Conservation (phyloP, 1,140 invertebrate genomes). For the Drosophila dunni region DNA sequence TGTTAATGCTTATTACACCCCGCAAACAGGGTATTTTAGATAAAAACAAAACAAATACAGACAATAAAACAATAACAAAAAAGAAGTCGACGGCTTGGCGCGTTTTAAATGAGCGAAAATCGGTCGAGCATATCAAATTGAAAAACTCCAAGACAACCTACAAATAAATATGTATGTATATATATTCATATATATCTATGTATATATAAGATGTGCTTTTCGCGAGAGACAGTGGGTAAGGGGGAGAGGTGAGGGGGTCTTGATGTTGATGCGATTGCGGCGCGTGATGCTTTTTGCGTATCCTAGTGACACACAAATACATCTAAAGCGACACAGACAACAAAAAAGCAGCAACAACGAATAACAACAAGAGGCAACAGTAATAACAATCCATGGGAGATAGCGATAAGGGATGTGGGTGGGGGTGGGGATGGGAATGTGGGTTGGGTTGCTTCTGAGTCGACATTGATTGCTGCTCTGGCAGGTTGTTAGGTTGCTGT, state of each 20-base stretch:
- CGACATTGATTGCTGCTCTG: conserved; percentile 79
- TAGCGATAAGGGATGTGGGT: not conserved
- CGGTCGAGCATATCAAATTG: conserved; percentile 82
- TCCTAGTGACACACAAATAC: conserved; percentile 81
- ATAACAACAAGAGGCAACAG: conserved; percentile 64
- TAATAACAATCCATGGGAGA: conserved; percentile 47
- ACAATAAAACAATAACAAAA: conserved; percentile 48
- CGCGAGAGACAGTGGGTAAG: conserved; percentile 6
- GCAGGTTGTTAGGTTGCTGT: conserved; percentile 76
- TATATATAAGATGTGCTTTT: not conserved
- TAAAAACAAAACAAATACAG: conserved; percentile 27
- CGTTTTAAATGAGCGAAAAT: conserved; percentile 81
- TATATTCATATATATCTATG: too few relatives aligned
- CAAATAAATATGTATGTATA: too few relatives aligned
- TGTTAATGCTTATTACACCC: too few relatives aligned
- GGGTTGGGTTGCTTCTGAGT: conserved; percentile 42
- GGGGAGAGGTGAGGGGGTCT: not conserved
- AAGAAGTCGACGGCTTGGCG: conserved; percentile 45
- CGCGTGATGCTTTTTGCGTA: conserved; percentile 75
- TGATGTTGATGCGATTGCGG: conserved; percentile 45
- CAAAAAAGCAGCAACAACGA: conserved; percentile 5
- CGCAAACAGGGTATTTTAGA: too few relatives aligned
- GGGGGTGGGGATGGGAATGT: not conserved
- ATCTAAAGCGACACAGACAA: conserved; percentile 47
- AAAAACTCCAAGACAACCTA: conserved; percentile 77